Conservation (phyloP, 2,113 vertebrate species). For the Python bivittatus region DNA sequence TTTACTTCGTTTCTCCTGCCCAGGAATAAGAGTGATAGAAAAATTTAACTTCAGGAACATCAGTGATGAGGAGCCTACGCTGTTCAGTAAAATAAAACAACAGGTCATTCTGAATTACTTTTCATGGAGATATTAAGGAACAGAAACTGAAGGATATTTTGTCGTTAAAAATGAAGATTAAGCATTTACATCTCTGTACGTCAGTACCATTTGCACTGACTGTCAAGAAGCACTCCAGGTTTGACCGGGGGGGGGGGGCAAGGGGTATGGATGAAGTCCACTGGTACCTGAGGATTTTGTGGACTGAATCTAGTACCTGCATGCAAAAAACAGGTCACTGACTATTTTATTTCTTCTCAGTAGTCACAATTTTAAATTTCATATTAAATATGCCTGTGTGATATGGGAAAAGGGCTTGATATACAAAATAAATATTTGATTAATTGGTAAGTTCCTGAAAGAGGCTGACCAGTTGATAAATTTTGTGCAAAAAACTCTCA, state of each 20-base stretch:
- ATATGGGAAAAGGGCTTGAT: not conserved
- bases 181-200: not conserved
- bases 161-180: not conserved
- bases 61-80: conserved; percentile 32
- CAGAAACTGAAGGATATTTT: not conserved
- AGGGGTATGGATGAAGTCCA: too few relatives aligned
- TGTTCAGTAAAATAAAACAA: not conserved
- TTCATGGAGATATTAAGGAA: conserved; percentile 10
- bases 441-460: not conserved
- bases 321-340: not conserved
- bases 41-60: conserved; percentile 35
- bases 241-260: too few relatives aligned
- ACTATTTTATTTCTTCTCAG: not conserved
- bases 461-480: not conserved
- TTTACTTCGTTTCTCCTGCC: conserved; percentile 18
- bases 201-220: not conserved
- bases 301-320: not conserved
- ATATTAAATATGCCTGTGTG: not conserved
- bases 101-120: conserved; percentile 15
- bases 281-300: not conserved
- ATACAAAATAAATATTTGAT: not conserved
- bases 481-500: conserved; percentile 15
- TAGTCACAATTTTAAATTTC: not conserved
- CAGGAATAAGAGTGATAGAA: conserved; percentile 15
- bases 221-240: not conserved